A percentile compares a stretch with the other conserved stretches of the same genome.
Evolutionary conservation across 2,888 invertebrate genomes (phyloP).

Genomic region (Drosophila peninsularis): DNA sequence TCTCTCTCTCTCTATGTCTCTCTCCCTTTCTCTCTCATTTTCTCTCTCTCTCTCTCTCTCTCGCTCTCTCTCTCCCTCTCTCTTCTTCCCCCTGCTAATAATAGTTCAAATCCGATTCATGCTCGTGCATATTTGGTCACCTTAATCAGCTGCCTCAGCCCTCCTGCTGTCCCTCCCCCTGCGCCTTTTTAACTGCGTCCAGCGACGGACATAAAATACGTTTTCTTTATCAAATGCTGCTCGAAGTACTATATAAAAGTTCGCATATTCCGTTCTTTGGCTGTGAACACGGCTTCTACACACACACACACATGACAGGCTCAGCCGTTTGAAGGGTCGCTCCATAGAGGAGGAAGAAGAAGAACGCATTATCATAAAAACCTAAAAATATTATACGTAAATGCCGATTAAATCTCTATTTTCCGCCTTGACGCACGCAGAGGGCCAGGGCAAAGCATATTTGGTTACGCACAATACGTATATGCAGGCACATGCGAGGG

Average conservation of each 20-base stretch:
- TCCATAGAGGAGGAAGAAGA: constrained; percentile 7
- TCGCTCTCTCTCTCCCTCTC: not conserved
- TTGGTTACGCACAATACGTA: constrained; percentile 35
- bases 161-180: not conserved
- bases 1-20: not conserved
- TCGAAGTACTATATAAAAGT: constrained; percentile 32
- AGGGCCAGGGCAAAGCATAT: constrained; percentile 32
- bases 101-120: constrained; percentile 5
- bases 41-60: not conserved
- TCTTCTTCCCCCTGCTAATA: not conserved
- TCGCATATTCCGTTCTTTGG: constrained; percentile 12
- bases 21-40: not conserved
- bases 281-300: not conserved
- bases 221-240: constrained; percentile 24
- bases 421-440: constrained; percentile 68
- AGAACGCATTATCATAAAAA: constrained; percentile 51
- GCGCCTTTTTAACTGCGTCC: not conserved
- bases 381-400: constrained; percentile 52
- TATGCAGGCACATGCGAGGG: not conserved
- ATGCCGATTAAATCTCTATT: constrained; percentile 75
- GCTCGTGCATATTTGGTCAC: constrained; percentile 12
- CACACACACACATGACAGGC: constrained; percentile 10
- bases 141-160: constrained; percentile 1
- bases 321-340: constrained; percentile 23
- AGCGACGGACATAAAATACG: constrained; percentile 6